Evolutionary conservation across 2,888 invertebrate species (phyloP), one percentile per base, ranked within the genome.

Genomic region (Agrotis ipsilon): DNA sequence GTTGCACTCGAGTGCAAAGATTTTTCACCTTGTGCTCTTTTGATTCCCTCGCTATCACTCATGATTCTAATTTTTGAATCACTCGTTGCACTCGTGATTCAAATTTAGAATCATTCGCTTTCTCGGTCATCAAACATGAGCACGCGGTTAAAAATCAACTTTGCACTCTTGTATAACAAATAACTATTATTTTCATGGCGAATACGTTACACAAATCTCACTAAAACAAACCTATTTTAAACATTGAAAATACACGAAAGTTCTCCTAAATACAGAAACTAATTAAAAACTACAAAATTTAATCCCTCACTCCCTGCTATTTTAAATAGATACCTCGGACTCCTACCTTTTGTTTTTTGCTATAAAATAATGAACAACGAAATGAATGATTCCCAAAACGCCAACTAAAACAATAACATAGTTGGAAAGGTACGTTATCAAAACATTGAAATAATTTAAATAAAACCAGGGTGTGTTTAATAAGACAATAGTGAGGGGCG

Each of bases 341-440:
- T n/a, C 27, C 54, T 24, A 72, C 24, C 32, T 43, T 72, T 52
- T 32, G 39, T 63, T 76, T 60, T 49, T 68, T 52, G 6, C 16
- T 39, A 13, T 48, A 45, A 66, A 60, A 68, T 32, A 61, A 69
- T 52, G 18, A 62, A 46, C 21, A 43, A 61, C 21, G n/a, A 65
- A 60, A 68, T 58, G 48, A 45, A 58, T 54, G 32, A 55, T 59
- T 75, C 55, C 27, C 32, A 19, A 49, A 68, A 64, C 19, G 39
- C 49, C 60, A 65, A 68, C 58, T 73, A 81, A 81, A 72, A 63
- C 60, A 81, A 78, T 62, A 78, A 45, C 21, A 24, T 55, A 19
- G 49, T 54, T 52, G 54, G 24, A 75, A 79, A 75, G 67, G 78
- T 64, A 57, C 52, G 68, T 27, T 78, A 74, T 61, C 57, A 70